Base-by-base conservation (phyloP, 2,888 invertebrate genomes). In the Drosophila longiperda region DNA sequence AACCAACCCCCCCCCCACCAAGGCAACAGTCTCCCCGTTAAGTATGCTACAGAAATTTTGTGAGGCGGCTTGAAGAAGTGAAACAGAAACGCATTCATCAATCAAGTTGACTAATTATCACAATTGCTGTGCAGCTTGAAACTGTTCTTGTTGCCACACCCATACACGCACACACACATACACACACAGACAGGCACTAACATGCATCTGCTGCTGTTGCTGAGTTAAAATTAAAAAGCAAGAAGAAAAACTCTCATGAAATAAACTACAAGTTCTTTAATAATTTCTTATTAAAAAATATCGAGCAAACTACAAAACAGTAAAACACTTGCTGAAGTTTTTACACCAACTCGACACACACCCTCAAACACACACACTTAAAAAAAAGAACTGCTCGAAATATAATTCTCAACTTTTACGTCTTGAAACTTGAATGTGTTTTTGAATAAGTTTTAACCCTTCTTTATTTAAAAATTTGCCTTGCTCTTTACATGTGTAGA, bases 281-380 rank as follows among this genome's bases (percentile, higher is more conserved):
- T 87, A 87, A 87, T 84, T 87, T 89, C 76, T 84, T 81, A 84
- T 87, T 87, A 84, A 79, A 87, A 88, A 89, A 77, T 88, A 79
- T 29, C 34, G 6, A 33, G 29, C 20, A n/a, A 69, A 69, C 34
- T 63, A 53, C 55, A 55, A 59, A 49, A 45, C 36, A 57, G 75
- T 64, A 83, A 89, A 87, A 79, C 75, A 77, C 82, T 81, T 78
- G 70, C 65, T 54, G 67, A 86, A 82, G 52, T 75, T 82, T 53
- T 36, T n/a, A 23, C 38, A 34, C 49, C 52, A 42, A 55, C 42
- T 34, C 29, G 8, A 32, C 40, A 15, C 32, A 52, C 15, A 2
- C 1, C 20, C 5, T 20, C 5, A 36, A 3, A 36, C 7, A 34
- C 23, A 15, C 33, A 20, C 52, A 33, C 52, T 52, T 8, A 9